Evolutionary conservation across 2,888 invertebrate species (phyloP), one percentile per base, ranked within the genome.

Genomic region (Byasa hedistus): DNA sequence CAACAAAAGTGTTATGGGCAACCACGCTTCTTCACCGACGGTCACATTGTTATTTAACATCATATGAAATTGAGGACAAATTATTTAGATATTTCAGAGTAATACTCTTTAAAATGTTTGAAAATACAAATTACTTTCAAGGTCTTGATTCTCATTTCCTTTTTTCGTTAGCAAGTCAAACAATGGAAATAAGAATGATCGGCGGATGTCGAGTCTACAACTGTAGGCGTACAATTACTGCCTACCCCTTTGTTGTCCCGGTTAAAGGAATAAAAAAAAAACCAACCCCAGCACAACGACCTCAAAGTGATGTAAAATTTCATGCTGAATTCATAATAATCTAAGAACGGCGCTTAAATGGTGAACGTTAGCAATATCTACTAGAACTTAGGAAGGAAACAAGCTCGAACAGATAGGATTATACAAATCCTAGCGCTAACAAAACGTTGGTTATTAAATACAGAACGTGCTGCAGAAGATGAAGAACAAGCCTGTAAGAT

Each of bases 261-360:
- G 21, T 36, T 24, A 7, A 23, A 48, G 24, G 52, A 58, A 51
- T 52, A 51, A 58, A 64, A 57, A 44, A 57, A 63, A 64, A 64
- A 48, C 21, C 36, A 24, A 24, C 44, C 36, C 21, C 57, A 36
- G 52, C 51, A 24, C 64, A 39, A 52, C 23, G 39, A n/a, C n/a
- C n/a, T n/a, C n/a, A 52, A 19, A 58, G 39, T 58, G 52, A 58
- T 36, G 69, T 61, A 65, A 69, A 58, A 54, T 58, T 57, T 55
- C 59, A 57, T 54, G 60, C 63, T 67, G 70, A 69, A 70, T 65
- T 64, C 61, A 22, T 55, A 70, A 70, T 67, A 67, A 69, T 27
- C 59, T 61, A 24, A 59, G 19, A 27, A 60, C 61, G 55, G 57
- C 64, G 66, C 55, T 59, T 62, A 61, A 68, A 56, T 66, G 58